phyloP scores from a whole-genome alignment of 2,113 vertebrate species.

The Chiloscyllium plagiosum region DNA sequence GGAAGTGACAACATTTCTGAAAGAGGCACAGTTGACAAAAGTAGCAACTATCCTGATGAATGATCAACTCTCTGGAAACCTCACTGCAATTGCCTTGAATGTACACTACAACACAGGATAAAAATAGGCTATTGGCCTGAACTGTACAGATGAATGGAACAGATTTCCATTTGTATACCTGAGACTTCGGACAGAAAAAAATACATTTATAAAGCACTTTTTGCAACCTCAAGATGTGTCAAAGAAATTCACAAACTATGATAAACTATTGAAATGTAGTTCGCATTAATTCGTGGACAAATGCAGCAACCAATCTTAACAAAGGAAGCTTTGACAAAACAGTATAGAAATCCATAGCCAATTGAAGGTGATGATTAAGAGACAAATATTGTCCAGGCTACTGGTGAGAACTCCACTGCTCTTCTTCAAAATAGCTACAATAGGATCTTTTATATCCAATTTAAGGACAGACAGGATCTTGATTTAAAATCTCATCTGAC shows the following conservation, averaged over 20 bases:
- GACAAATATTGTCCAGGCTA: not conserved
- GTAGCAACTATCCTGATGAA: not conserved
- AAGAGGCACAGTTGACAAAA: not conserved
- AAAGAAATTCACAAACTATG: no score
- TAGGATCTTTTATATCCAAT: not conserved
- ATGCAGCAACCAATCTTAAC: not conserved
- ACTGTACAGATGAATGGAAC: not conserved
- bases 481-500: not conserved
- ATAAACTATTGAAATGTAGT: no score
- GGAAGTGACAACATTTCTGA: not conserved
- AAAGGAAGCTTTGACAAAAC: not conserved
- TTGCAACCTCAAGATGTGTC: no score
- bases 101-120: not conserved
- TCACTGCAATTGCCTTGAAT: no score
- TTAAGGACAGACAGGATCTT: not conserved
- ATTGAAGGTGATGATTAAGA: not conserved
- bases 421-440: not conserved
- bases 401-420: not conserved
- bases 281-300: not conserved
- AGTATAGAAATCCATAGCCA: not conserved
- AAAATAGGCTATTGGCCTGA: not conserved
- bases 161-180: not conserved
- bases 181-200: not conserved
- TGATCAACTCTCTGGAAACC: not conserved
- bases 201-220: no score